A percentile compares a stretch with the other conserved stretches of the same genome.
These are phyloP conservation scores for Dicyrtomina minuta DNA, from an alignment of 2,888 invertebrate genomes.

Conservation along the genomic window DNA sequence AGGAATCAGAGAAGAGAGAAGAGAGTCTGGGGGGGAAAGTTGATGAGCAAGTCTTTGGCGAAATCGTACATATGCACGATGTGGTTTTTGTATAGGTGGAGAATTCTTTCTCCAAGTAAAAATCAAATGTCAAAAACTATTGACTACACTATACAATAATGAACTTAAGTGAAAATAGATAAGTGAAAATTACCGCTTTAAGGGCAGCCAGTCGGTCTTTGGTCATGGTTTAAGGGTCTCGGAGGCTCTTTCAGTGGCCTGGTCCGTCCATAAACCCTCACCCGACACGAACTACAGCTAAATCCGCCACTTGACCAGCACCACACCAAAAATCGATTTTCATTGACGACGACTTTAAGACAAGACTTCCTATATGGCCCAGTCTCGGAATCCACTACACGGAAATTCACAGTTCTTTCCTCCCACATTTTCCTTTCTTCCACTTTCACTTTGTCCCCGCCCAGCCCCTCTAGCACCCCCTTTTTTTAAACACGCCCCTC, in stretches of 20 bases:
- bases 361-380: neutral
- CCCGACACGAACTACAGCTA: slow-evolving; percentile 29
- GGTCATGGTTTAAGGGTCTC: slow-evolving; percentile 69
- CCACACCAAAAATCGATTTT: slow-evolving; percentile 35
- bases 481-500: neutral
- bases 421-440: neutral
- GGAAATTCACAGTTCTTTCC: slow-evolving; percentile 5
- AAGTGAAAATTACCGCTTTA: slow-evolving; percentile 75
- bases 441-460: slow-evolving; percentile 12
- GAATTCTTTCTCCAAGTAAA: neutral
- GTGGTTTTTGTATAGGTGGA: neutral
- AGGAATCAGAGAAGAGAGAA: too few species aligned
- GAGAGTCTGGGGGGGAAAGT: too few species aligned
- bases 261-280: slow-evolving; percentile 35
- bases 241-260: slow-evolving; percentile 30
- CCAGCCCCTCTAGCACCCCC: neutral
- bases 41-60: too few species aligned
- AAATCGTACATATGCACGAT: too few species aligned
- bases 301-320: slow-evolving; percentile 31
- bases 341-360: slow-evolving; percentile 33
- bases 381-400: neutral
- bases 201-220: slow-evolving; percentile 97
- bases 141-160: neutral
- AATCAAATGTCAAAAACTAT: neutral
- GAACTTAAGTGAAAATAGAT: neutral